Conservation (phyloP, 2,113 vertebrate genomes). For the Promerops cafer region DNA sequence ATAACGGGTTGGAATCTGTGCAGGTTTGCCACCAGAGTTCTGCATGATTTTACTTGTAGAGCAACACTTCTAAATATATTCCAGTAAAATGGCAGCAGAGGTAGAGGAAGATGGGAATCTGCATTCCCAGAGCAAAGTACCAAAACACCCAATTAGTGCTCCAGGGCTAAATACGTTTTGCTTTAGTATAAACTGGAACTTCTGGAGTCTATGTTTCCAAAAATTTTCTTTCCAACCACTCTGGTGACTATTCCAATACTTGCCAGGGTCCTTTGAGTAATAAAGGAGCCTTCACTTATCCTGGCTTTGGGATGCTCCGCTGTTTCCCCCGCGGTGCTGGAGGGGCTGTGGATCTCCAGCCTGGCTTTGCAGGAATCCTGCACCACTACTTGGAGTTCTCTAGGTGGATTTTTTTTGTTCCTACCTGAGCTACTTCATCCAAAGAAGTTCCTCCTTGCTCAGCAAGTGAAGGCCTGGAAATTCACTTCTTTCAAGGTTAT, state of each 20-base stretch:
- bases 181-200: neutral
- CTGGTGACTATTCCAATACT: neutral
- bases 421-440: neutral
- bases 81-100: neutral
- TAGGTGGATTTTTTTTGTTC: neutral
- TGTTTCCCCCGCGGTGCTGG: neutral
- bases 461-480: constrained; percentile 40
- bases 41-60: neutral
- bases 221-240: neutral
- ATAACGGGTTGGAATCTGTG: neutral
- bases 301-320: neutral
- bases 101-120: neutral
- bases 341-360: neutral
- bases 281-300: neutral
- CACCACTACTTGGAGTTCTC: neutral
- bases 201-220: neutral
- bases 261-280: neutral
- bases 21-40: neutral
- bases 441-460: constrained; percentile 24
- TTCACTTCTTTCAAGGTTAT: constrained; percentile 43
- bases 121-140: neutral
- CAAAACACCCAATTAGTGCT: neutral
- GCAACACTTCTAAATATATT: neutral
- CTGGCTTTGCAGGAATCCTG: neutral
- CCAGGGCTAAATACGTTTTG: neutral